These are phyloP conservation scores for Rhopilema esculentum DNA, from an alignment of 30 jellyfish, hydroid and myxozoan genomes.

Conservation along the genomic window DNA sequence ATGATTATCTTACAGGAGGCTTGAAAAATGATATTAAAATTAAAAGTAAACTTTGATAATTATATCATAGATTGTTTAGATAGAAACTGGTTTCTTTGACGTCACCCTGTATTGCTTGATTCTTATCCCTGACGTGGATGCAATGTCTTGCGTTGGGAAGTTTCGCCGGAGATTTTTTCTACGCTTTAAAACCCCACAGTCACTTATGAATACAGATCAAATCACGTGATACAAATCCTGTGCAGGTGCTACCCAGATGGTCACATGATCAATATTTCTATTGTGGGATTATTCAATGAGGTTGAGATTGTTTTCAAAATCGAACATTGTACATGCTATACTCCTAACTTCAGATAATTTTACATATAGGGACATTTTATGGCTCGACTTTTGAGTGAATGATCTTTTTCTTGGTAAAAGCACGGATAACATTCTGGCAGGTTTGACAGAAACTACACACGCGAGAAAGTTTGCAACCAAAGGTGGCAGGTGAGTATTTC, in stretches of 20 bases:
- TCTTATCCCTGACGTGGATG: no score
- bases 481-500: not conserved
- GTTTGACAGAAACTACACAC: not conserved
- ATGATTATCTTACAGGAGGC: no score
- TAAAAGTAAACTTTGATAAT: no score
- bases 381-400: not conserved
- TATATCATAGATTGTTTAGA: no score
- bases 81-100: no score
- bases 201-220: not conserved
- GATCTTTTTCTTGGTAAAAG: not conserved
- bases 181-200: not conserved
- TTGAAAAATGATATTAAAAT: no score
- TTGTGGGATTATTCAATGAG: conserved; percentile 35
- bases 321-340: not conserved
- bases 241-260: conserved; percentile 53
- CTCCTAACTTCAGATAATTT: not conserved
- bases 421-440: not conserved
- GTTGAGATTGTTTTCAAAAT: conserved; percentile 27
- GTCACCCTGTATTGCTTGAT: no score
- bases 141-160: not conserved
- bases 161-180: not conserved
- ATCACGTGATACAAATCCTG: not conserved
- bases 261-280: conserved; percentile 48
- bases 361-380: not conserved
- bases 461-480: not conserved